phyloP scores from a whole-genome alignment of 2,888 invertebrate species.

The Leucophenga maculata region DNA sequence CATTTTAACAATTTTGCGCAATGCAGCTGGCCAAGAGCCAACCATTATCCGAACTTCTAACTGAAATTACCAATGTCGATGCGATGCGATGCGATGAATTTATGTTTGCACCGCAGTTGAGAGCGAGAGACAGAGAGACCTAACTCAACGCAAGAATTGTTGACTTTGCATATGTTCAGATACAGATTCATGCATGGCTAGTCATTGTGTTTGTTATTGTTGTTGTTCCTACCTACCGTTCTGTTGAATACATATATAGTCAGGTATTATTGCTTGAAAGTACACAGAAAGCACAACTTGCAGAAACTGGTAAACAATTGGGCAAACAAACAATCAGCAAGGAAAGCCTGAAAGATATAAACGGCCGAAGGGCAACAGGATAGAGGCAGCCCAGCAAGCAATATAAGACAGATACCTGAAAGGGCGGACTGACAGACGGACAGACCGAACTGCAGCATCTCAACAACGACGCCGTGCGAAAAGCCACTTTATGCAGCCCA shows the following conservation, averaged over 20 bases:
- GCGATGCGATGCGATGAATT: too few relatives aligned
- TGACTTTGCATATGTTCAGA: conserved; percentile 14
- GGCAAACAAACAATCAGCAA: conserved; percentile 9
- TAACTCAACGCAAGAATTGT: conserved; percentile 11
- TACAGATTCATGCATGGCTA: conserved; percentile 8
- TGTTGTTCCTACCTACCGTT: background rate
- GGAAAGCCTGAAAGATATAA: conserved; percentile 5
- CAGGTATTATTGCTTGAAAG: conserved; percentile 16
- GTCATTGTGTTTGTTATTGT: background rate
- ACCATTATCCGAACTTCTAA: too few relatives aligned
- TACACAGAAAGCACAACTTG: conserved; percentile 3
- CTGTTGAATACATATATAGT: conserved; percentile 1
- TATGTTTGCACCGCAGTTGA: too few relatives aligned
- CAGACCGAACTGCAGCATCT: background rate
- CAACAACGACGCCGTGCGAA: background rate
- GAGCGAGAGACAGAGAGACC: too few relatives aligned
- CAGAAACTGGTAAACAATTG: conserved; percentile 1
- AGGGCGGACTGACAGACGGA: background rate
- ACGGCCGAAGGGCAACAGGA: background rate
- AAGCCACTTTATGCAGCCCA: background rate
- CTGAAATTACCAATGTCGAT: too few relatives aligned
- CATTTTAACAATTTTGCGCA: too few relatives aligned
- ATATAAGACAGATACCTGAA: background rate
- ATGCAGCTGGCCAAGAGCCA: too few relatives aligned
- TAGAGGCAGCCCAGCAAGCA: background rate